Percentiles rank a stretch among this genome's conserved stretches.
These are phyloP conservation scores for Solen grandis DNA, from an alignment of 1,140 invertebrate genomes.

Conservation along the genomic window DNA sequence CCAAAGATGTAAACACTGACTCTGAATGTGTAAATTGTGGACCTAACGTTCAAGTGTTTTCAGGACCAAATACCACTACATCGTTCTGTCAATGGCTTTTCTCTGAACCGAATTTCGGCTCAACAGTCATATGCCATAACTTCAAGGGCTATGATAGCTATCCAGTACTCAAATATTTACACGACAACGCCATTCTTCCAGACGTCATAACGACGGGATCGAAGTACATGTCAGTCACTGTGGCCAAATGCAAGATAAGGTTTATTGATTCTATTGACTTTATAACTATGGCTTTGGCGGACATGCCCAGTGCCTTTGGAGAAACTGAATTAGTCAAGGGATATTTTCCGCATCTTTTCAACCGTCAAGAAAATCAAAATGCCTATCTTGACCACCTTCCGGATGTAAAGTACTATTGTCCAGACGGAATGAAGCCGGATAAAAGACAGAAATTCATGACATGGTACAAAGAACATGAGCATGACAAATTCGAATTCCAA, in stretches of 20 bases:
- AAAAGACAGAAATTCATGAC: background rate
- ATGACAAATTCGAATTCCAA: background rate
- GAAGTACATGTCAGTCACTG: background rate
- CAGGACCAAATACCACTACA: background rate
- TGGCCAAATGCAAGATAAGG: background rate
- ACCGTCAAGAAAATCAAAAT: slow-evolving; percentile 17
- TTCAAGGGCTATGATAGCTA: slow-evolving; percentile 36
- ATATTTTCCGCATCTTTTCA: slow-evolving; percentile 25
- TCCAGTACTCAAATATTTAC: slow-evolving; percentile 13
- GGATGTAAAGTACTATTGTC: background rate
- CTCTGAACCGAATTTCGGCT: background rate
- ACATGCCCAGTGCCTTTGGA: slow-evolving; percentile 18
- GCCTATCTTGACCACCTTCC: background rate
- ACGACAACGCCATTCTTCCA: slow-evolving; percentile 10
- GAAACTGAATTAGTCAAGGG: slow-evolving; percentile 7
- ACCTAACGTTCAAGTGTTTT: background rate
- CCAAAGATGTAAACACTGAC: background rate
- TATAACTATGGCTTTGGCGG: slow-evolving; percentile 4
- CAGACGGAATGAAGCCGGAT: slow-evolving; percentile 11
- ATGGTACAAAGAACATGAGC: background rate
- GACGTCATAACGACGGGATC: slow-evolving; percentile 20
- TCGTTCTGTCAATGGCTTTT: background rate
- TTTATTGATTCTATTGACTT: slow-evolving; percentile 18
- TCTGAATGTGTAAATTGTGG: background rate
- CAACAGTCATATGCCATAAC: slow-evolving; percentile 19